Evolutionary conservation across 2,113 vertebrate species (phyloP).

Genomic region (Rhipidura dahli): DNA sequence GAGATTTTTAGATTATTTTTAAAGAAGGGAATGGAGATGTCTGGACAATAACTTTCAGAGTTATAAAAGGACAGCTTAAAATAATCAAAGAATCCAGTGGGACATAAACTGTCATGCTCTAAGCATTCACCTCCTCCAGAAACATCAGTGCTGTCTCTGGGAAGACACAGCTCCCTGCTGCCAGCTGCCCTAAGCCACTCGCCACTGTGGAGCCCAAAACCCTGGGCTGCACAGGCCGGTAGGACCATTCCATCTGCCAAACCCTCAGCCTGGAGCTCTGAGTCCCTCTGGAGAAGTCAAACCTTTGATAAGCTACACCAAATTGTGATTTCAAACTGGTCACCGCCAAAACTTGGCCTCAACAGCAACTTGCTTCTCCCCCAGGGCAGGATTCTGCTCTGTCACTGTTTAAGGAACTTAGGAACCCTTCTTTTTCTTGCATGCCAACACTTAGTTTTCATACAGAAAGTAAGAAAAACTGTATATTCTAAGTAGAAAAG

Average conservation of each 20-base stretch:
- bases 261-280: neutral
- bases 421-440: neutral
- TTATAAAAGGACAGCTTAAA: neutral
- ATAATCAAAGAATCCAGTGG: neutral
- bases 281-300: neutral
- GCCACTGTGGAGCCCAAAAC: accelerated
- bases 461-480: neutral
- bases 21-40: neutral
- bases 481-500: neutral
- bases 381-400: neutral
- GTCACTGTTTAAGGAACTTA: neutral
- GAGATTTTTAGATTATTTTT: neutral
- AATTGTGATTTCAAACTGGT: neutral
- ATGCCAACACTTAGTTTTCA: neutral
- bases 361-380: neutral
- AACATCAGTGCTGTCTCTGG: neutral
- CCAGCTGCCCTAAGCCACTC: neutral
- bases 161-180: neutral
- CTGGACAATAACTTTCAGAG: neutral
- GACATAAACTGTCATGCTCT: neutral
- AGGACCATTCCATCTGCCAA: neutral
- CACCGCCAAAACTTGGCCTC: neutral
- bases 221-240: neutral
- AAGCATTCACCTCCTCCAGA: neutral
- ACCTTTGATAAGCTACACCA: neutral